Evolutionary conservation across 1,140 invertebrate genomes (phyloP).

Genomic region (Zophobas morio): DNA sequence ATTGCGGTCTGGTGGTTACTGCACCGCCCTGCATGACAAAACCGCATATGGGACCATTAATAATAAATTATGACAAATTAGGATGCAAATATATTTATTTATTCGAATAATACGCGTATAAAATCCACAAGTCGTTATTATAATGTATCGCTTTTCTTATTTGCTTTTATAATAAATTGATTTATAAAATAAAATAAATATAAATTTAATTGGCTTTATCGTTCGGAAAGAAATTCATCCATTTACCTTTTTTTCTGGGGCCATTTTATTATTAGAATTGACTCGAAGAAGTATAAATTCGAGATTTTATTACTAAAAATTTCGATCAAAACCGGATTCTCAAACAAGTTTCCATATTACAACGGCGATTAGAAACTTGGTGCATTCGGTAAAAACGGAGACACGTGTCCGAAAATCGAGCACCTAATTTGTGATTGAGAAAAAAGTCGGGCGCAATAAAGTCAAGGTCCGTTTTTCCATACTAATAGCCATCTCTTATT

Average conservation of each 20-base stretch:
- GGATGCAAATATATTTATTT: constrained; percentile 39
- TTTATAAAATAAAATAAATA: constrained; percentile 14
- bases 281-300: constrained; percentile 20
- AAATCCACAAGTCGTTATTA: constrained; percentile 26
- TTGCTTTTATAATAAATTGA: constrained; percentile 39
- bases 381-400: not conserved
- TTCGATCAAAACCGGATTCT: not conserved
- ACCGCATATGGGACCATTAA: not conserved
- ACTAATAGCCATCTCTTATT: no score
- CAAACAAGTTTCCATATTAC: not conserved
- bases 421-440: no score
- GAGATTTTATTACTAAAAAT: constrained; percentile 18
- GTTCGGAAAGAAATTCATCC: not conserved
- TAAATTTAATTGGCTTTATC: constrained; percentile 17
- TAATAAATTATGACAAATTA: constrained; percentile 26
- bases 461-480: not conserved
- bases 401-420: not conserved
- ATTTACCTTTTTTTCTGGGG: not conserved
- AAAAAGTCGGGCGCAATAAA: not conserved
- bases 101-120: constrained; percentile 25
- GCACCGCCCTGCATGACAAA: no score
- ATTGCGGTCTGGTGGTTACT: no score
- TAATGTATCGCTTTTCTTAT: constrained; percentile 20
- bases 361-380: not conserved
- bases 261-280: not conserved